Conservation (phyloP, 2,888 invertebrate species). For the Drosophila austrosaltans region DNA sequence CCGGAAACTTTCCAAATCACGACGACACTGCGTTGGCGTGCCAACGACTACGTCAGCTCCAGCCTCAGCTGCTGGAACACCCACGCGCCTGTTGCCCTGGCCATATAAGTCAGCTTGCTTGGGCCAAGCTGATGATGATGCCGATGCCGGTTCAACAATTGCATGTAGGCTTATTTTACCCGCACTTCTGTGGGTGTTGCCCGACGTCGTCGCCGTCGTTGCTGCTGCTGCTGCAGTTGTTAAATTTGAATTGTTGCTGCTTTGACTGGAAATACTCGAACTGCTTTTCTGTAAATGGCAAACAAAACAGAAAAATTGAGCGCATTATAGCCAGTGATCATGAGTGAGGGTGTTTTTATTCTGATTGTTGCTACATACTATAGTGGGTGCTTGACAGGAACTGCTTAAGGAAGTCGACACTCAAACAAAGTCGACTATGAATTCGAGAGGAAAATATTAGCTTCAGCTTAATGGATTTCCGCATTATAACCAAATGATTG, state of each 20-base stretch:
- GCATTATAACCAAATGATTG: conserved; percentile 19
- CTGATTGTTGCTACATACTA: conserved; percentile 33
- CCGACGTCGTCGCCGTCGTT: conserved; percentile 53
- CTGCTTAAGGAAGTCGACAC: conserved; percentile 52
- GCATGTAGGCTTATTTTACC: conserved; percentile 82
- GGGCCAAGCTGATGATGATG: conserved; percentile 66
- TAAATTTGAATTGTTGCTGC: conserved; percentile 79
- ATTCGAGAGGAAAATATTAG: conserved; percentile 8
- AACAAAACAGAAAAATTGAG: conserved; percentile 39
- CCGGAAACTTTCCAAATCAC: conserved; percentile 83
- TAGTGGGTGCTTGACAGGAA: conserved; percentile 58
- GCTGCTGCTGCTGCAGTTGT: conserved; percentile 60
- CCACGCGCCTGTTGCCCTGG: conserved; percentile 76
- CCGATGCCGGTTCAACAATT: conserved; percentile 77
- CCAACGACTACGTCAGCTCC: conserved; percentile 57
- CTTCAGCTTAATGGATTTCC: conserved; percentile 35
- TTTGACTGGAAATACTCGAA: conserved; percentile 81
- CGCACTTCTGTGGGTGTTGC: conserved; percentile 80
- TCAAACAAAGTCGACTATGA: conserved; percentile 25
- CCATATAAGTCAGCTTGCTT: conserved; percentile 81
- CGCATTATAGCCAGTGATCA: conserved; percentile 24
- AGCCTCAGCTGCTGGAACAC: conserved; percentile 62
- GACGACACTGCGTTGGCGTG: conserved; percentile 76
- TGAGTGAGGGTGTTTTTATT: conserved; percentile 46
- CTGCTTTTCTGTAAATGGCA: conserved; percentile 81